A percentile compares a stretch with the other conserved stretches of the same genome.
Conservation (phyloP, 64 coral and sea anemone species). For the Astreopora myriophthalma region DNA sequence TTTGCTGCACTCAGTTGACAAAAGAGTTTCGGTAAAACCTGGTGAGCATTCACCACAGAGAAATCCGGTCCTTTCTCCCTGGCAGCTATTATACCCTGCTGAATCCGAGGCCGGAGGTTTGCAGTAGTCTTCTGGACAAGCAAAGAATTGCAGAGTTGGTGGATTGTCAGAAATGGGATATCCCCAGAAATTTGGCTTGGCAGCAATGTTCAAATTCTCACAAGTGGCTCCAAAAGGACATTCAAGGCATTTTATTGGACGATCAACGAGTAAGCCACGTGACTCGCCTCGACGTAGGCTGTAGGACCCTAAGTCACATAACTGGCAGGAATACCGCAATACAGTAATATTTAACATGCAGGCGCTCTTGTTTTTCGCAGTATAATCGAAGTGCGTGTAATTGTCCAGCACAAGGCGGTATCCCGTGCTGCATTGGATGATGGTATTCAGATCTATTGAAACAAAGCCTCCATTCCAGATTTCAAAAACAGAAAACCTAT, state of each 20-base stretch:
- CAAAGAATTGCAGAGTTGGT: slow-evolving; percentile 29
- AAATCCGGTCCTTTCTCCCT: slow-evolving; percentile 44
- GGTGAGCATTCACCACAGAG: slow-evolving; percentile 66
- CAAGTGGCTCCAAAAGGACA: slow-evolving; percentile 73
- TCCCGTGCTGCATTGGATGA: neutral
- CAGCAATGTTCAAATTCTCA: neutral
- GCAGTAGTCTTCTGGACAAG: slow-evolving; percentile 67
- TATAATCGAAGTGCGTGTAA: neutral
- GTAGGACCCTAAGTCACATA: slow-evolving; percentile 32
- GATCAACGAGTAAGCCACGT: neutral
- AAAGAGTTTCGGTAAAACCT: slow-evolving; percentile 64
- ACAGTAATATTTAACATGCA: neutral
- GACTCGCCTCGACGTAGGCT: slow-evolving; percentile 37
- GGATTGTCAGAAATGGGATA: neutral
- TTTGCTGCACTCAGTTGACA: slow-evolving; percentile 68
- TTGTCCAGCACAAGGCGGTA: neutral
- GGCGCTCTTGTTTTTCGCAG: neutral
- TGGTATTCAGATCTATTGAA: neutral
- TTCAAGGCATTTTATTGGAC: neutral
- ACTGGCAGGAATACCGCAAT: slow-evolving; percentile 42
- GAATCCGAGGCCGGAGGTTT: neutral
- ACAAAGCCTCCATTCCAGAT: neutral
- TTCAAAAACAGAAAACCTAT: neutral
- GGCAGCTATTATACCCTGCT: slow-evolving; percentile 46
- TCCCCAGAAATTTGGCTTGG: slow-evolving; percentile 65